Evolutionary conservation across 1,140 invertebrate species (phyloP).

Genomic region (Cydia strobilella): DNA sequence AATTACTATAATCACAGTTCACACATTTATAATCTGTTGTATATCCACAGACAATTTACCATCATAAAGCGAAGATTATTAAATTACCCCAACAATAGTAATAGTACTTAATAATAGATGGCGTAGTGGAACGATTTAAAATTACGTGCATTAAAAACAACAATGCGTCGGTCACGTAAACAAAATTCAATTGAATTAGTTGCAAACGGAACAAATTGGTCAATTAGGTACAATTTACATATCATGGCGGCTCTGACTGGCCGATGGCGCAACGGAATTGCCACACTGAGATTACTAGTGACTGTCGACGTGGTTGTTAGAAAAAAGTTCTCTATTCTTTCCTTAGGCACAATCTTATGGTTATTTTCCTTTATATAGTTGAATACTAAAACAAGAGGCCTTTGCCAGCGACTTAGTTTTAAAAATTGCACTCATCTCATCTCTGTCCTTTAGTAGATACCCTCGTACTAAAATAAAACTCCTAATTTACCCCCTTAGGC

Average conservation of each 20-base stretch:
- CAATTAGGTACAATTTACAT: slow-evolving; percentile 63
- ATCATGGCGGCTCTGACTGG: slow-evolving; percentile 48
- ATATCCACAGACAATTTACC: slow-evolving; percentile 20
- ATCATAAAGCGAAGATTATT: slow-evolving; percentile 22
- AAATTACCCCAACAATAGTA: slow-evolving; percentile 30
- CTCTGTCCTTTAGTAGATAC: no score
- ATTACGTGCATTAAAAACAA: slow-evolving; percentile 30
- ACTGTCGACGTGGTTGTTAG: background rate
- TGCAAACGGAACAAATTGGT: slow-evolving; percentile 50
- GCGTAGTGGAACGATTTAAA: slow-evolving; percentile 22
- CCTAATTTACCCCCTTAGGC: no score
- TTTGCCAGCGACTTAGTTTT: no score
- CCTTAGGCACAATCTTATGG: no score
- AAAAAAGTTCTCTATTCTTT: background rate
- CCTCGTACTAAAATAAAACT: no score
- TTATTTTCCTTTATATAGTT: no score
- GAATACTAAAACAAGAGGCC: no score
- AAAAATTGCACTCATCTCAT: no score
- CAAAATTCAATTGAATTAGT: slow-evolving; percentile 33
- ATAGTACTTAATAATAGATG: slow-evolving; percentile 20
- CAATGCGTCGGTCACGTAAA: slow-evolving; percentile 29
- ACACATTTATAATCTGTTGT: slow-evolving; percentile 21
- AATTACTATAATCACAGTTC: slow-evolving; percentile 25
- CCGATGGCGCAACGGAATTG: slow-evolving; percentile 40
- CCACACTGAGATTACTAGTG: slow-evolving; percentile 7